Base-by-base conservation (phyloP, 2,797 vertebrate species). In the Centropyge bicolor region DNA sequence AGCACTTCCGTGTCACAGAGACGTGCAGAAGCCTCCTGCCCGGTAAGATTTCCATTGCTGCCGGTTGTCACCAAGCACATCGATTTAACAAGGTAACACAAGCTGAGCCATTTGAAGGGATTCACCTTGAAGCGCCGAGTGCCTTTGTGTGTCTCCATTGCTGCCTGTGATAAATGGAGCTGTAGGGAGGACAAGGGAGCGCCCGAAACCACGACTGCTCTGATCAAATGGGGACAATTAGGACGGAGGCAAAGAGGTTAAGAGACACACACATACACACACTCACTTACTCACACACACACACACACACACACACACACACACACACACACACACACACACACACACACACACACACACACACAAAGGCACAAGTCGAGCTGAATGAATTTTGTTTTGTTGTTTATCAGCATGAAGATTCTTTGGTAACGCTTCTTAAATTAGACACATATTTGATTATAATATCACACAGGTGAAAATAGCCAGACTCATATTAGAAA, bases 61-160 rank as follows among this genome's bases (percentile, higher is more conserved):
- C 70, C 31, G 51, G 76, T 81, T 86, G 80, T 91, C 88, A 89
- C 83, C 69, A 74, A 79, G 78, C 71, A 61, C 88, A 93, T 92
- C 74, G 88, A 93, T 93, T 94, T 90, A 89, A 91, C 90, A 89
- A 86, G 84, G 87, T 86, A 91, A 93, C 91, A 91, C 86, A 91
- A 91, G 88, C 85, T 70, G 83, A 90, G 87, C 86, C 81, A 81
- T 91, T 91, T 91, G 73, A 88, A 83, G 74, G 84, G 86, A 90
- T 91, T 93, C 91, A 93, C 92, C 92, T 94, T 91, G 87, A 92
- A 88, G 87, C 82, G 71, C 70, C 6, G 31, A 82, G 62, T 63
- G 87, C 51, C 86, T 92, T 86, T 84, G 84, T 85, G 89, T 81
- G 80, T 87, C 71, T 85, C 82, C 70, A 81, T 76, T 82, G 82